Percentiles rank a stretch among this genome's conserved stretches.
These are phyloP conservation scores for Bombus turneri DNA, from an alignment of 1,140 invertebrate species.

Conservation along the genomic window DNA sequence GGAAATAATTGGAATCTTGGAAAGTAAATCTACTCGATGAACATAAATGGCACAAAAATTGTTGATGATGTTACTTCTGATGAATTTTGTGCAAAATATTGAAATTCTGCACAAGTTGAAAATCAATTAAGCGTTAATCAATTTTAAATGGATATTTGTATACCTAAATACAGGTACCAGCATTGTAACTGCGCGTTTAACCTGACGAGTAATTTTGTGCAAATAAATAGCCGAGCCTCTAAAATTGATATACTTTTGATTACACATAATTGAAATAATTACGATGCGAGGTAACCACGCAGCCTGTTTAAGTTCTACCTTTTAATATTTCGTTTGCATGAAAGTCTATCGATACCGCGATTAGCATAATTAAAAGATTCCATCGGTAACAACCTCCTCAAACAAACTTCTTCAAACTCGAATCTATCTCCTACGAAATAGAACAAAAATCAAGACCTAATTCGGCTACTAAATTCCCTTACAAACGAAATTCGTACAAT, in stretches of 20 bases:
- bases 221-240: not conserved
- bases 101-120: too few species aligned
- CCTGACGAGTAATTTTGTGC: not conserved
- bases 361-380: not conserved
- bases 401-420: not conserved
- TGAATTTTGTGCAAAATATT: too few species aligned
- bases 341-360: not conserved
- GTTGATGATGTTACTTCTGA: too few species aligned
- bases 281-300: not conserved
- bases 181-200: not conserved
- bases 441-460: too few species aligned
- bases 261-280: not conserved
- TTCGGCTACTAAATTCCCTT: too few species aligned
- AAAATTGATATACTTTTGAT: not conserved
- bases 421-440: too few species aligned
- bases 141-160: not conserved
- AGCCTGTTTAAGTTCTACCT: not conserved
- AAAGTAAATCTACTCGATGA: not conserved
- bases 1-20: slow-evolving; percentile 1
- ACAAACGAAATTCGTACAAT: too few species aligned
- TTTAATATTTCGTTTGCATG: not conserved
- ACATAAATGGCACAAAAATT: too few species aligned
- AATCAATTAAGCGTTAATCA: too few species aligned
- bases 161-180: not conserved
- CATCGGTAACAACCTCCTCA: not conserved